Evolutionary conservation across 2,888 invertebrate genomes (phyloP), one percentile per base, ranked within the genome.

Genomic region (Uropetala carovei): DNA sequence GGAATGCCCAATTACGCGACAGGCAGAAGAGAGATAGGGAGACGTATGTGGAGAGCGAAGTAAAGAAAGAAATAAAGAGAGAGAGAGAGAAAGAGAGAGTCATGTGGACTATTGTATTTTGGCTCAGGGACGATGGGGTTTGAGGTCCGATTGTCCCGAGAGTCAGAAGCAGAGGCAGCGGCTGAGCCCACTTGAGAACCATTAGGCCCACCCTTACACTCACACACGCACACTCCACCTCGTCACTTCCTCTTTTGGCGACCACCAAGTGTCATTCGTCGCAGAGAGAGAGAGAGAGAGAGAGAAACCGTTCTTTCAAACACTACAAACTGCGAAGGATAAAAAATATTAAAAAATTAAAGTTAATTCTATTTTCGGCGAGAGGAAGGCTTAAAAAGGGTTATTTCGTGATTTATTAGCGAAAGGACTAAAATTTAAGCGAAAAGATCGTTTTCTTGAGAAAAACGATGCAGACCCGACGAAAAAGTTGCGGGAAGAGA

Each of bases 1-100:
- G 68, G 64, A 89, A 85, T 85, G 57, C 30, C 68, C 89, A 89
- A 89, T 89, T 89, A 89, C 89, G n/a, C 9, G 43, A 68, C 56
- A n/a, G 57, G 4, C 56, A 86, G 86, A 60, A 57, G 83, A n/a
- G 83, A 83, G 30, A 18, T 18, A 7, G 18, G 83, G 56, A 43
- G 56, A 64, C 30, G 83, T 16, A 27, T 22, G 9, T 5, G 30
- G 27, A 16, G 30, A 82, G 82, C 43, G 30, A 83, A 18, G 10
- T 43, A 27, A 56, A 56, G 56, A 18, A 14, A 30, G 13, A 11
- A 11, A 82, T 4, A 27, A 30, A 30, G 30, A 83, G 83, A 56
- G 56, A 18, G 3, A 30, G 13, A 11, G 2, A 82, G 0, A 27
- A 30, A 30, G 30, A 83, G 83, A n/a, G n/a, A n/a, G 75, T 75